Percentiles rank a stretch among this genome's conserved stretches.
These are phyloP conservation scores for Meganola albula DNA, from an alignment of 2,888 invertebrate species.

Conservation along the genomic window DNA sequence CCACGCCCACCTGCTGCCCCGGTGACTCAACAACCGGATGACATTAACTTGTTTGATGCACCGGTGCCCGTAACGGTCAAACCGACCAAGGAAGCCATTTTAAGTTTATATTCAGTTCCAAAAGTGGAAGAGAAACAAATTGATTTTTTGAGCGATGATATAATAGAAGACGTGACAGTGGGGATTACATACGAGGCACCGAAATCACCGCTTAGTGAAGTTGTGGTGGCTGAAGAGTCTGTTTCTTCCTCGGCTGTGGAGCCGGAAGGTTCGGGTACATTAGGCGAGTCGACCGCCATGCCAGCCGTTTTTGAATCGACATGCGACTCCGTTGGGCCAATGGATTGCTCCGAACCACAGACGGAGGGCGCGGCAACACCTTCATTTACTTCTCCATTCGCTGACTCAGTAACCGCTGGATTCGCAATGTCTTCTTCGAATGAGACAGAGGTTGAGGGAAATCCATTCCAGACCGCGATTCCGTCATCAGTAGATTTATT, in stretches of 20 bases:
- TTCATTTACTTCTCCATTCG: conserved; percentile 52
- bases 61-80: conserved; percentile 67
- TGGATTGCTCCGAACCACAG: conserved; percentile 59
- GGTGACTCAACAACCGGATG: conserved; percentile 45
- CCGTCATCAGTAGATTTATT: conserved; percentile 37
- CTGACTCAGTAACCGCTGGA: conserved; percentile 35
- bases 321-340: conserved; percentile 33
- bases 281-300: neutral
- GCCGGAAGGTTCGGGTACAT: no score
- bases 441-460: conserved; percentile 42
- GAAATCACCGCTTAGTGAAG: conserved; percentile 29
- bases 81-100: conserved; percentile 78
- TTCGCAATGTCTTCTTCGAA: conserved; percentile 24
- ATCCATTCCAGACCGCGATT: conserved; percentile 52
- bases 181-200: conserved; percentile 26
- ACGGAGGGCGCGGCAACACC: conserved; percentile 27
- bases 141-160: conserved; percentile 79
- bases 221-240: no score
- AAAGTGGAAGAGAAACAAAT: conserved; percentile 63
- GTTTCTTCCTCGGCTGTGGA: no score
- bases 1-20: conserved; percentile 57
- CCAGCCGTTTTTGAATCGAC: neutral
- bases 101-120: conserved; percentile 76
- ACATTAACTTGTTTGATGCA: conserved; percentile 78
- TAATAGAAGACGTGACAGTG: conserved; percentile 50